A percentile compares a stretch with the other conserved stretches of the same genome.
Conservation (phyloP, 2,888 invertebrate species). For the Scrobipalpa atriplicella region DNA sequence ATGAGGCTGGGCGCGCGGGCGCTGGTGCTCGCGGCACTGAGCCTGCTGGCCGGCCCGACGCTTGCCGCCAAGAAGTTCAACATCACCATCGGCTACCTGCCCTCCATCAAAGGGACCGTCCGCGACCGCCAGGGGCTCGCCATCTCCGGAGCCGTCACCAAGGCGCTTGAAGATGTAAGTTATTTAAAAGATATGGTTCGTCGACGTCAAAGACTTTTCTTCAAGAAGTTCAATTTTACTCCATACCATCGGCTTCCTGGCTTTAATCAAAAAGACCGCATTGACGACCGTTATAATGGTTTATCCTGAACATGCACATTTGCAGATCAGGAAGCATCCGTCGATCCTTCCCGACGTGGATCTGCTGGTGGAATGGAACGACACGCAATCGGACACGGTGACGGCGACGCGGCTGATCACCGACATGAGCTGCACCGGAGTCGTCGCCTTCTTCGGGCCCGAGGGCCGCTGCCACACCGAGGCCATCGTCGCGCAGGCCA, state of each 20-base stretch:
- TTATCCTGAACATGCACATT: neutral
- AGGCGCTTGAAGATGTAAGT: slow-evolving; percentile 92
- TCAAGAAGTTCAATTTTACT: neutral
- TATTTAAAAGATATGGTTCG: too few relatives aligned
- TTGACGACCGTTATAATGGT: too few relatives aligned
- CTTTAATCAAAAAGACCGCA: neutral
- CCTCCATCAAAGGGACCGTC: slow-evolving; percentile 89
- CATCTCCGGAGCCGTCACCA: slow-evolving; percentile 94
- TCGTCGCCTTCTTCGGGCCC: slow-evolving; percentile 97
- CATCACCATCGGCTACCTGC: slow-evolving; percentile 93
- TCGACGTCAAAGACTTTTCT: too few relatives aligned
- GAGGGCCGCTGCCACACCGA: slow-evolving; percentile 97
- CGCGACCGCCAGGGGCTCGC: slow-evolving; percentile 92
- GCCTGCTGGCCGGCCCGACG: slow-evolving; percentile 80
- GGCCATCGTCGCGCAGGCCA: slow-evolving; percentile 95
- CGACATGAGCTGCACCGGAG: slow-evolving; percentile 95
- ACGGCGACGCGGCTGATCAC: slow-evolving; percentile 92
- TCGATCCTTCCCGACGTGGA: slow-evolving; percentile 88
- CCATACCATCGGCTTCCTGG: slow-evolving; percentile 22
- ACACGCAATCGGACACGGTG: slow-evolving; percentile 93
- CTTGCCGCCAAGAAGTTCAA: slow-evolving; percentile 71
- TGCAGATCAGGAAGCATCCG: slow-evolving; percentile 87
- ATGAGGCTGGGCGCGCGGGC: slow-evolving; percentile 86
- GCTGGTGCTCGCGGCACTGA: slow-evolving; percentile 85
- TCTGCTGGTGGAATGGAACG: slow-evolving; percentile 89